Evolutionary conservation across 2,113 vertebrate species (phyloP).

Genomic region (Dunckerocampus dactyliophorus): DNA sequence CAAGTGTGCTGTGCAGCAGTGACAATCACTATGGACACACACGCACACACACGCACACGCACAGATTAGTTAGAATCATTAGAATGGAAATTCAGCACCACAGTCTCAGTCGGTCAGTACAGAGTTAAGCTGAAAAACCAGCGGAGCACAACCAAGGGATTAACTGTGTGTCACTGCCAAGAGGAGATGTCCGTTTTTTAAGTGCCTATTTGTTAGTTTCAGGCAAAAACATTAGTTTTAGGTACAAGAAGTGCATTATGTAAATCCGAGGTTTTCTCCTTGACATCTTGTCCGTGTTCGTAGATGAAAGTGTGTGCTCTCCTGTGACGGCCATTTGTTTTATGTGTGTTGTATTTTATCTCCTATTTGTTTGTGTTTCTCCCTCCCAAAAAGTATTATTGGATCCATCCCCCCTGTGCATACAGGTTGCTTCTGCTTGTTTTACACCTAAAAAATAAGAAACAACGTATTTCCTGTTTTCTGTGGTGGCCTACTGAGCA

Average conservation of each 20-base stretch:
- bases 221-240: conserved; percentile 55
- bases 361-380: conserved; percentile 30
- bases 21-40: conserved; percentile 30
- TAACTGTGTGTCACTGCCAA: conserved; percentile 47
- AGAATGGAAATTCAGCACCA: conserved; percentile 60
- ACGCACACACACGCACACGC: conserved; percentile 25
- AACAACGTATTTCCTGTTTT: conserved; percentile 1
- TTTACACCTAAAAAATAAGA: conserved; percentile 1
- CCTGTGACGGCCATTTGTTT: conserved; percentile 37
- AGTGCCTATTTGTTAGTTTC: conserved; percentile 69
- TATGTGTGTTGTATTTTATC: conserved; percentile 13
- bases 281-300: conserved; percentile 23
- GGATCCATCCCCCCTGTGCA: conserved; percentile 5
- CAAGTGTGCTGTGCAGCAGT: conserved; percentile 34
- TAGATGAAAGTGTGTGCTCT: conserved; percentile 45
- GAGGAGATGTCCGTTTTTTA: conserved; percentile 62
- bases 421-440: not conserved
- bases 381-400: conserved; percentile 28
- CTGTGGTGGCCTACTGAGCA: not conserved
- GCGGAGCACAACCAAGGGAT: conserved; percentile 55
- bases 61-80: conserved; percentile 58
- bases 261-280: conserved; percentile 35
- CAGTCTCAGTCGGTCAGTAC: conserved; percentile 57
- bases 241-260: conserved; percentile 57
- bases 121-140: conserved; percentile 62